Evolutionary conservation across 2,113 vertebrate species (phyloP).

Genomic region (Corvus cornix): DNA sequence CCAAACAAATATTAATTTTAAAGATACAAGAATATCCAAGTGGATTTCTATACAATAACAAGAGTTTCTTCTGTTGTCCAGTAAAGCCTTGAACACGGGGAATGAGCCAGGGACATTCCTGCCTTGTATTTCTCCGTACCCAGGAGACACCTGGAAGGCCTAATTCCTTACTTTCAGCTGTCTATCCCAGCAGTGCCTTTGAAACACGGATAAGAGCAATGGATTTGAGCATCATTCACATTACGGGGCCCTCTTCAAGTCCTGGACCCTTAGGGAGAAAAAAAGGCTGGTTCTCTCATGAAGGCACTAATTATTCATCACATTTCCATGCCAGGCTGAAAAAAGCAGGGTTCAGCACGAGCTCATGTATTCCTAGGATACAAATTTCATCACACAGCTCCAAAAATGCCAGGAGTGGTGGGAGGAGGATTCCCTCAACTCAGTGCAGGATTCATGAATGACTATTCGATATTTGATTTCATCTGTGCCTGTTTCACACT

Average conservation of each 20-base stretch:
- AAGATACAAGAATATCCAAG: neutral
- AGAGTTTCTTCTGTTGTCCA: neutral
- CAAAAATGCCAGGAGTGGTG: neutral
- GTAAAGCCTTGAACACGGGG: neutral
- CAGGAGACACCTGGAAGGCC: neutral
- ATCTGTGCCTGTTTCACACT: neutral
- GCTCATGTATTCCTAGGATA: neutral
- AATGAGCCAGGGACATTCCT: neutral
- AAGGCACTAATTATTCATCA: neutral
- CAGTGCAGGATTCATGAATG: neutral
- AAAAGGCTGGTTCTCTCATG: neutral
- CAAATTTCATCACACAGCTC: neutral
- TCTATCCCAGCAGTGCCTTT: neutral
- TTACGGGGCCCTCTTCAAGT: neutral
- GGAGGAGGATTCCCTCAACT: neutral
- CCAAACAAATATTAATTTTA: neutral
- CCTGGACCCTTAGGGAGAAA: neutral
- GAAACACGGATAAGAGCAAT: neutral
- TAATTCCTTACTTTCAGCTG: neutral
- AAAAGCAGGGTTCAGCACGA: fast-evolving
- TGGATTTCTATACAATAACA: neutral
- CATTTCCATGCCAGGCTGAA: neutral
- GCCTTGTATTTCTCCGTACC: neutral
- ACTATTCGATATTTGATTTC: neutral
- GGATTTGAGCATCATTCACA: neutral